A percentile compares a stretch with the other conserved stretches of the same genome.
Evolutionary conservation across 2,797 vertebrate species (phyloP).

Genomic region (Platalea minor): DNA sequence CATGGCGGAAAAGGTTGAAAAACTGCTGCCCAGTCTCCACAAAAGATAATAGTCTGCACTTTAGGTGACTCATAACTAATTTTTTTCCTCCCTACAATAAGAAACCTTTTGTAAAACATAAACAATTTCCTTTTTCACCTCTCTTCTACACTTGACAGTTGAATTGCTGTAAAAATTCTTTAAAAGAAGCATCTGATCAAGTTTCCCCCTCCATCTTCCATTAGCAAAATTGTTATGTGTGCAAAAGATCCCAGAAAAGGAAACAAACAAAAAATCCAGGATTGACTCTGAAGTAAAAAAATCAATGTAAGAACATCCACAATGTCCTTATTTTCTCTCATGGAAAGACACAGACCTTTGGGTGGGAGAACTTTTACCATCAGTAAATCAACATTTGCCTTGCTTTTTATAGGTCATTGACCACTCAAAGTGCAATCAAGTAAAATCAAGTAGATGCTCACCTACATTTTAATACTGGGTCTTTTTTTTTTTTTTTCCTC

Average conservation of each 20-base stretch:
- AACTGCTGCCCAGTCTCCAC: neutral
- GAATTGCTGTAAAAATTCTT: neutral
- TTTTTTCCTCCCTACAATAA: neutral
- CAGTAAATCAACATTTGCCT: neutral
- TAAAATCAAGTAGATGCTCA: neutral
- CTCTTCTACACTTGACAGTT: neutral
- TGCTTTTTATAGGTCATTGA: neutral
- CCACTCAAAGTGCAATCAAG: neutral
- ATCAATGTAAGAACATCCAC: neutral
- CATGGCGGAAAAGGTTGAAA: neutral
- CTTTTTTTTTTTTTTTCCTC: no score
- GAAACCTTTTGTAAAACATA: conserved; percentile 42
- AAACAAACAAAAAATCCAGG: neutral
- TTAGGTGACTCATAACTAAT: conserved; percentile 1
- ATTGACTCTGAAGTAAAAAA: neutral
- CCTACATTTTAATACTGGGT: neutral
- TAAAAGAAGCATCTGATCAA: neutral
- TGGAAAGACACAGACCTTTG: neutral
- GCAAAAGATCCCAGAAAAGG: neutral
- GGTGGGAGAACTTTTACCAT: neutral
- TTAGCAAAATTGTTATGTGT: neutral
- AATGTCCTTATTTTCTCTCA: neutral
- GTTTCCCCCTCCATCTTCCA: neutral
- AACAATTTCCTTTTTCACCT: conserved; percentile 31
- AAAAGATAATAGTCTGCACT: conserved; percentile 9